phyloP scores from a whole-genome alignment of 2,797 vertebrate genomes.

The Molossus alvarezi region DNA sequence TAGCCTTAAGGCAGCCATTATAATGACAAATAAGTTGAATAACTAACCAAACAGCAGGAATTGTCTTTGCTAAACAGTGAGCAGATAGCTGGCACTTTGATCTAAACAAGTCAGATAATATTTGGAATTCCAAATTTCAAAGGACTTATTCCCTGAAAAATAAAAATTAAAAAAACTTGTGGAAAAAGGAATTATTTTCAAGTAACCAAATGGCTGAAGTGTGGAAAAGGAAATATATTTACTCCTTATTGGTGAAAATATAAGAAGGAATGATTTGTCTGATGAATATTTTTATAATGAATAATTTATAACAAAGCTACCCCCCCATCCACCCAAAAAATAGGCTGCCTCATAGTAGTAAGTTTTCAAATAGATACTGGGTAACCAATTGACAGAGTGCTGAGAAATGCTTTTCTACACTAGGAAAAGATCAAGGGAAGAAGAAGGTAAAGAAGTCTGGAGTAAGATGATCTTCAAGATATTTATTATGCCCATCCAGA shows the following conservation, averaged over 20 bases:
- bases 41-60: not conserved
- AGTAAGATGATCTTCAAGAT: not conserved
- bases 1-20: not conserved
- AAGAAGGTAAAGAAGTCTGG: not conserved
- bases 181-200: slow-evolving; percentile 17
- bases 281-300: not conserved
- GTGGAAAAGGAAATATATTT: not conserved
- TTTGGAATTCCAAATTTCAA: not conserved
- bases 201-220: not conserved
- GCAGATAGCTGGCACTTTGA: not conserved
- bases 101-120: slow-evolving; percentile 11
- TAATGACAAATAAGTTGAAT: not conserved
- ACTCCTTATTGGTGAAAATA: not conserved
- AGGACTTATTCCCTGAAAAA: not conserved
- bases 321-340: not conserved
- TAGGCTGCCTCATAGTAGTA: not conserved
- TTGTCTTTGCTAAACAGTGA: not conserved
- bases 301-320: slow-evolving; percentile 55
- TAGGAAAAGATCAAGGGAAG: not conserved
- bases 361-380: slow-evolving; percentile 8
- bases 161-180: not conserved
- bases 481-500: not conserved
- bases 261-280: not conserved
- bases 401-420: not conserved
- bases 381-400: not conserved